Conservation (phyloP, 2,113 vertebrate genomes). For the Scomber japonicus region DNA sequence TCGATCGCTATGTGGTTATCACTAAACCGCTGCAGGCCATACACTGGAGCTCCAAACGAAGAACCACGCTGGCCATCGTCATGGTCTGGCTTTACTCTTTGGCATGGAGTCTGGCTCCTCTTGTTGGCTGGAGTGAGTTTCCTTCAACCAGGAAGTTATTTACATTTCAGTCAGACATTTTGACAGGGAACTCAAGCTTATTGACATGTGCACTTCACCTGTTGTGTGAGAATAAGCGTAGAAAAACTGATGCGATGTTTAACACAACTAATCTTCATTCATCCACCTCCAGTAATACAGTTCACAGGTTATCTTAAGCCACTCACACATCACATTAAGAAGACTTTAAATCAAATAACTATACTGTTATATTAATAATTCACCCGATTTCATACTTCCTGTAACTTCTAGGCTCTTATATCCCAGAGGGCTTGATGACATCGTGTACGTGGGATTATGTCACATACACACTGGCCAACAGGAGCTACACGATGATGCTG, state of each 20-base stretch:
- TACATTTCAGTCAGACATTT: background rate
- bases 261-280: background rate
- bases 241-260: background rate
- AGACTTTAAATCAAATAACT: background rate
- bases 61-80: conserved; percentile 86
- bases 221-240: background rate
- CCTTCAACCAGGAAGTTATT: background rate
- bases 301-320: background rate
- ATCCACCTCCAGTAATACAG: background rate
- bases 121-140: conserved; percentile 96
- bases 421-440: conserved; percentile 94
- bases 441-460: conserved; percentile 96
- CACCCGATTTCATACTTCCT: background rate
- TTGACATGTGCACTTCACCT: background rate
- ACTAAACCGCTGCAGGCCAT: conserved; percentile 90
- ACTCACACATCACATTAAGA: background rate
- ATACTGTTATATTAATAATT: background rate
- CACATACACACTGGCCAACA: conserved; percentile 88
- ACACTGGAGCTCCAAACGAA: conserved; percentile 87
- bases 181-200: background rate
- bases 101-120: conserved; percentile 94
- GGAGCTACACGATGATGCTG: conserved; percentile 94
- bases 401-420: conserved; percentile 87
- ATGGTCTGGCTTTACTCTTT: conserved; percentile 93
- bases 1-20: conserved; percentile 95